Conservation (phyloP, 2,888 invertebrate genomes). For the Apodemia zela region DNA sequence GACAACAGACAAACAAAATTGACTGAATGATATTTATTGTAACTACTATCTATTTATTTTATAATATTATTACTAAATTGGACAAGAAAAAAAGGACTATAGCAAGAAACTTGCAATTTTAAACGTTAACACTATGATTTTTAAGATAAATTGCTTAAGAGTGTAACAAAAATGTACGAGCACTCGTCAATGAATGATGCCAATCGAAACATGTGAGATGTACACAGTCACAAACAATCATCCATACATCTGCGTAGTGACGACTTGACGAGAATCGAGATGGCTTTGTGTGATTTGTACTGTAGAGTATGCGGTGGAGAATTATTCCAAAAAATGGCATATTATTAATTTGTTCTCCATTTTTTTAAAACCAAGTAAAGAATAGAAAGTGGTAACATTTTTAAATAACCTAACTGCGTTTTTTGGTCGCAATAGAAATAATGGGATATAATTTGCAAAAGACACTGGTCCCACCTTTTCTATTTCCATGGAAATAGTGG, state of each 20-base stretch:
- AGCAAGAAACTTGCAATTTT: too few species aligned
- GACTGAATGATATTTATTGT: too few species aligned
- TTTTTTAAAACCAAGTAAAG: conserved; percentile 5
- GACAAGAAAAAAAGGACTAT: too few species aligned
- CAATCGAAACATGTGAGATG: conserved; percentile 1
- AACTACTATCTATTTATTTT: too few species aligned
- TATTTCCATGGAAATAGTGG: conserved; percentile 16
- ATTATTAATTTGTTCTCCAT: conserved; percentile 18
- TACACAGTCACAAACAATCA: conserved; percentile 2
- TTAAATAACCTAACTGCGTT: conserved; percentile 13
- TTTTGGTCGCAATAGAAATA: conserved; percentile 10
- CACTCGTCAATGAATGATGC: not conserved
- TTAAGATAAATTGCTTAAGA: too few species aligned
- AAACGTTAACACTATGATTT: too few species aligned
- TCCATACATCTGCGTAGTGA: conserved; percentile 5
- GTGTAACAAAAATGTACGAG: too few species aligned
- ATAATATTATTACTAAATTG: too few species aligned
- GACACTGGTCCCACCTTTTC: conserved; percentile 7
- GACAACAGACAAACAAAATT: too few species aligned
- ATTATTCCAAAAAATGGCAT: conserved; percentile 12
- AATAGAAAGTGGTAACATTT: not conserved
- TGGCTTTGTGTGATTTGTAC: conserved; percentile 3
- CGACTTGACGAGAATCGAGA: too few species aligned
- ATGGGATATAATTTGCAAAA: conserved; percentile 5
- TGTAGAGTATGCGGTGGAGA: conserved; percentile 1